A percentile compares a stretch with the other conserved stretches of the same genome.
Conservation (phyloP, 2,113 vertebrate species). For the Chrysemys picta region DNA sequence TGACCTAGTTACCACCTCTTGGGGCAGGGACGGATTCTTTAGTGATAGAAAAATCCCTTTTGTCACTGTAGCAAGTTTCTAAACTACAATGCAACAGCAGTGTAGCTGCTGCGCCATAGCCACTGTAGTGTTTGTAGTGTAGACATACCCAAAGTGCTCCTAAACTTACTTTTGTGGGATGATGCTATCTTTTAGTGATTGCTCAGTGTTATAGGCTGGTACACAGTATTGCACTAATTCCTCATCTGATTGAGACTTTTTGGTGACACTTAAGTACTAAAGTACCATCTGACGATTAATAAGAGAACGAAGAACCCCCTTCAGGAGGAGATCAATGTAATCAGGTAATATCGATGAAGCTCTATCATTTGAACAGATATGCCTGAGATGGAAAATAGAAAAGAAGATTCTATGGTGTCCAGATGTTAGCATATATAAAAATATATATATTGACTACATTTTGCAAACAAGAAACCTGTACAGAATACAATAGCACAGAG, state of each 20-base stretch:
- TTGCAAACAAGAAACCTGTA: conserved; percentile 7
- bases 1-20: too few relatives aligned
- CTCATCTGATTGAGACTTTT: neutral
- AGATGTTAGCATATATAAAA: neutral
- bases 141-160: neutral
- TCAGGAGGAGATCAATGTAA: conserved; percentile 1
- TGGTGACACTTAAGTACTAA: conserved; percentile 6
- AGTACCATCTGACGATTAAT: neutral
- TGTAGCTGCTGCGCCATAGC: too few relatives aligned
- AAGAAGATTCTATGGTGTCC: conserved; percentile 2
- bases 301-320: neutral
- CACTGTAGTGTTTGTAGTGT: too few relatives aligned
- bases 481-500: neutral
- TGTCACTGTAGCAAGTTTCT: too few relatives aligned
- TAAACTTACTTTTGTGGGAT: neutral
- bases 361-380: neutral
- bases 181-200: neutral
- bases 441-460: neutral
- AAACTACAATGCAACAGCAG: too few relatives aligned
- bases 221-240: conserved; percentile 13
- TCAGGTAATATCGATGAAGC: neutral
- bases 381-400: neutral
- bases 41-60: too few relatives aligned
- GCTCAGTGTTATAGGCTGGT: conserved; percentile 5
- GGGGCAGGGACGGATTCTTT: too few relatives aligned